A percentile compares a stretch with the other conserved stretches of the same genome.
Evolutionary conservation across 2,888 invertebrate species (phyloP).

Genomic region (Cataglyphis albicans): DNA sequence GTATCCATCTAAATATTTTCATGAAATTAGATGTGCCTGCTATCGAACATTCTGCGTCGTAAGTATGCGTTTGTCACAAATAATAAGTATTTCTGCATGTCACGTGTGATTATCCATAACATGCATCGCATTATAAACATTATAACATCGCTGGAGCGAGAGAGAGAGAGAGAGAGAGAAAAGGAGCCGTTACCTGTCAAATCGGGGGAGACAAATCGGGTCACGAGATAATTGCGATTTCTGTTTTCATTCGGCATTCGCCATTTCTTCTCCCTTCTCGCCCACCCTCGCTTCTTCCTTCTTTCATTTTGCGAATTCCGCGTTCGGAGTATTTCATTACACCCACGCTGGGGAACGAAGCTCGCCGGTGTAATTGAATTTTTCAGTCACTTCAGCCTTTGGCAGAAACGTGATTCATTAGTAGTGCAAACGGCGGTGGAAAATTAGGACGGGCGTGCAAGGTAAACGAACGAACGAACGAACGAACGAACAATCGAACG

Average conservation of each 20-base stretch:
- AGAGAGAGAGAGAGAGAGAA: background rate
- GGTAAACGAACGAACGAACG: slow-evolving; percentile 62
- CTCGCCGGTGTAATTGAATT: slow-evolving; percentile 70
- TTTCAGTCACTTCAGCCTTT: slow-evolving; percentile 68
- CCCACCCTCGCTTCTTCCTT: slow-evolving; percentile 23
- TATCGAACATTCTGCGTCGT: background rate
- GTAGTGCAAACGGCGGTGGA: slow-evolving; percentile 72
- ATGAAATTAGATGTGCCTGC: background rate
- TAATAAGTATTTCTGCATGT: slow-evolving; percentile 7
- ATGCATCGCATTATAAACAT: background rate
- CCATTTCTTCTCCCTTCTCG: background rate
- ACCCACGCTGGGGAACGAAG: slow-evolving; percentile 52
- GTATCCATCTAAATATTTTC: slow-evolving; percentile 2
- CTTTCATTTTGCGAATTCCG: slow-evolving; percentile 39
- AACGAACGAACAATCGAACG: slow-evolving; percentile 36
- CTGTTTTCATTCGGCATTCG: slow-evolving; percentile 38
- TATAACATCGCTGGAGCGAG: slow-evolving; percentile 9
- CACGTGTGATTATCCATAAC: background rate
- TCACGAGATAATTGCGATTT: slow-evolving; percentile 60
- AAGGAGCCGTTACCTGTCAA: background rate
- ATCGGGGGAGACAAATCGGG: slow-evolving; percentile 14
- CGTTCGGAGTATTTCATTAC: slow-evolving; percentile 51
- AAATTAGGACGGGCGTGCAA: slow-evolving; percentile 74
- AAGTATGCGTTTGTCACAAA: background rate
- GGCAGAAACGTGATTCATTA: slow-evolving; percentile 74